Evolutionary conservation across 2,888 invertebrate species (phyloP).

Genomic region (Nowickia ferox): DNA sequence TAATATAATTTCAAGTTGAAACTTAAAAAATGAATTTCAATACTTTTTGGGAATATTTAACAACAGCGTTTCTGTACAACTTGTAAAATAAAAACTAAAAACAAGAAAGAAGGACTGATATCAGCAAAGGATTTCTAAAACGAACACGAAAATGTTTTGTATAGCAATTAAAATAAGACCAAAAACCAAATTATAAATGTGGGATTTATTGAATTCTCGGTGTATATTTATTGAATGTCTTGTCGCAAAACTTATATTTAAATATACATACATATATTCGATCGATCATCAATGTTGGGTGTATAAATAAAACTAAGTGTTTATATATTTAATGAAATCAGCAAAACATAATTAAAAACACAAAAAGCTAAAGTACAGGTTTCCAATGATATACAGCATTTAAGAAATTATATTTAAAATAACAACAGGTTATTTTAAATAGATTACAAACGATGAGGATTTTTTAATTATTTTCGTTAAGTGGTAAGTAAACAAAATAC

Average conservation of each 20-base stretch:
- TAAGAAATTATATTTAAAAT: slow-evolving; percentile 54
- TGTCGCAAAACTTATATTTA: slow-evolving; percentile 35
- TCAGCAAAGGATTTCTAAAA: slow-evolving; percentile 43
- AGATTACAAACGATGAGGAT: slow-evolving; percentile 11
- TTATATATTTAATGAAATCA: slow-evolving; percentile 54
- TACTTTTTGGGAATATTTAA: slow-evolving; percentile 25
- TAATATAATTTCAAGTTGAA: neutral
- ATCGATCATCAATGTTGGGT: slow-evolving; percentile 60
- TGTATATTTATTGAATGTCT: slow-evolving; percentile 65
- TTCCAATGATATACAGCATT: slow-evolving; percentile 64
- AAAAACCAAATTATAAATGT: slow-evolving; percentile 47
- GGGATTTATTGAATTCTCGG: slow-evolving; percentile 61
- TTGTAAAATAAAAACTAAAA: slow-evolving; percentile 9
- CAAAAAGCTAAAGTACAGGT: slow-evolving; percentile 64
- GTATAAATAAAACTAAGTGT: slow-evolving; percentile 60
- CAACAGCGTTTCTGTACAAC: slow-evolving; percentile 23
- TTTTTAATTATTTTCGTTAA: slow-evolving; percentile 54
- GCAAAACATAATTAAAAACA: slow-evolving; percentile 24
- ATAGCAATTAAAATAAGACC: slow-evolving; percentile 2
- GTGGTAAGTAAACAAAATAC: slow-evolving; percentile 65
- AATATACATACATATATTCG: slow-evolving; percentile 24
- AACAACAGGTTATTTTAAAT: slow-evolving; percentile 47
- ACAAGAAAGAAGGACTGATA: slow-evolving; percentile 4
- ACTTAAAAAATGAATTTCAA: neutral
- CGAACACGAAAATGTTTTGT: slow-evolving; percentile 31